Conservation (phyloP, 2,113 vertebrate species). For the Semicossyphus pulcher region DNA sequence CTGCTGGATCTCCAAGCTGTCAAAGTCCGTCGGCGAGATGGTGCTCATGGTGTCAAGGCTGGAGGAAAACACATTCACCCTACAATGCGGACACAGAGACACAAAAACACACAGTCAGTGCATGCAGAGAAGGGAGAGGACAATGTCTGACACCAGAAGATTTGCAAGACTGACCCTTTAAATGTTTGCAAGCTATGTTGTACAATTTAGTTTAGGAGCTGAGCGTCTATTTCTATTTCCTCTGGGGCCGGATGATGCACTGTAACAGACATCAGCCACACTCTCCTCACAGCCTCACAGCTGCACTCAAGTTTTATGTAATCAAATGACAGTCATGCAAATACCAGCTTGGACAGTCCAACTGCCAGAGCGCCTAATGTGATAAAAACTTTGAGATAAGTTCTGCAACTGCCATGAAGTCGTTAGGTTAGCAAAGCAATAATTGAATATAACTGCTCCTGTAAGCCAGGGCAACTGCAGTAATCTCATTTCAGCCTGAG, state of each 20-base stretch:
- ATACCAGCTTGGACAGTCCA: slow-evolving; percentile 36
- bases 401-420: slow-evolving; percentile 28
- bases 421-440: slow-evolving; percentile 8
- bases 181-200: slow-evolving; percentile 2
- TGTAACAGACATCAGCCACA: slow-evolving; percentile 18
- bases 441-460: slow-evolving; percentile 12
- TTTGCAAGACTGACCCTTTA: slow-evolving; percentile 14
- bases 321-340: slow-evolving; percentile 53
- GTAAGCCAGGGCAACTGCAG: neutral
- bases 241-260: neutral
- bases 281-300: slow-evolving; percentile 27
- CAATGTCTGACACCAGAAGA: neutral
- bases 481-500: slow-evolving; percentile 21
- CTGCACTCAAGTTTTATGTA: slow-evolving; percentile 34
- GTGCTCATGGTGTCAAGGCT: slow-evolving; percentile 88
- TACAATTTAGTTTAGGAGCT: slow-evolving; percentile 2
- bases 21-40: slow-evolving; percentile 93
- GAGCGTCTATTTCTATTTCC: slow-evolving; percentile 20
- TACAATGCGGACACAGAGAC: slow-evolving; percentile 54
- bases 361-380: slow-evolving; percentile 37
- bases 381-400: slow-evolving; percentile 53
- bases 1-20: slow-evolving; percentile 96
- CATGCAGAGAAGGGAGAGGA: neutral
- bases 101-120: slow-evolving; percentile 33
- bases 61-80: slow-evolving; percentile 78